phyloP scores from a whole-genome alignment of 37 sponge, comb jelly and placozoan genomes.

The Amphimedon queenslandica region DNA sequence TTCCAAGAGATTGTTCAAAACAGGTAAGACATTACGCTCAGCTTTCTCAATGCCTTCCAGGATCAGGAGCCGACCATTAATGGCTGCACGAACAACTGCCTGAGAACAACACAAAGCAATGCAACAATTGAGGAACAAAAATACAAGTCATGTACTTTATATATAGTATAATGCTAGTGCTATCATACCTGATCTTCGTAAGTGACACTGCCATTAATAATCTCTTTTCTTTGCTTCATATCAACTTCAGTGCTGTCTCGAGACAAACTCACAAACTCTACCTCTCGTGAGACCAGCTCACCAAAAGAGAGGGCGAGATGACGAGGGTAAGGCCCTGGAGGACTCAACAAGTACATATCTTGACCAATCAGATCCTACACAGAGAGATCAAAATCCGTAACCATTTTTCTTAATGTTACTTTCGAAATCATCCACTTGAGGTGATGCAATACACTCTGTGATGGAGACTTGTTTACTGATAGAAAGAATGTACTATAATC shows the following conservation, averaged over 20 bases:
- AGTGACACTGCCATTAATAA: constrained; percentile 52
- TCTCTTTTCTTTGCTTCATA: constrained; percentile 92
- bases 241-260: constrained; percentile 91
- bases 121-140: neutral
- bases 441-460: constrained; percentile 45
- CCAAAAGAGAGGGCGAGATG: constrained; percentile 68
- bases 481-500: neutral
- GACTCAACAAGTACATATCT: constrained; percentile 88
- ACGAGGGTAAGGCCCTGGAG: constrained; percentile 69
- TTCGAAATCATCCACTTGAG: constrained; percentile 76
- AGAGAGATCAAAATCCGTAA: neutral
- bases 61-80: constrained; percentile 72
- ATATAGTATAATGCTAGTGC: neutral
- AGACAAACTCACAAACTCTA: constrained; percentile 80
- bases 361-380: constrained; percentile 67
- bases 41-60: constrained; percentile 92
- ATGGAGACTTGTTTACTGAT: neutral
- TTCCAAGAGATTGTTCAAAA: constrained; percentile 89
- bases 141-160: neutral
- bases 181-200: constrained; percentile 71
- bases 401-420: constrained; percentile 15
- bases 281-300: constrained; percentile 72
- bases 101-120: constrained; percentile 1
- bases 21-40: constrained; percentile 89
- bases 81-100: constrained; percentile 82